A percentile compares a stretch with the other conserved stretches of the same genome.
phyloP scores from a whole-genome alignment of 2,888 invertebrate species.

The Meghimatium bilineatum region DNA sequence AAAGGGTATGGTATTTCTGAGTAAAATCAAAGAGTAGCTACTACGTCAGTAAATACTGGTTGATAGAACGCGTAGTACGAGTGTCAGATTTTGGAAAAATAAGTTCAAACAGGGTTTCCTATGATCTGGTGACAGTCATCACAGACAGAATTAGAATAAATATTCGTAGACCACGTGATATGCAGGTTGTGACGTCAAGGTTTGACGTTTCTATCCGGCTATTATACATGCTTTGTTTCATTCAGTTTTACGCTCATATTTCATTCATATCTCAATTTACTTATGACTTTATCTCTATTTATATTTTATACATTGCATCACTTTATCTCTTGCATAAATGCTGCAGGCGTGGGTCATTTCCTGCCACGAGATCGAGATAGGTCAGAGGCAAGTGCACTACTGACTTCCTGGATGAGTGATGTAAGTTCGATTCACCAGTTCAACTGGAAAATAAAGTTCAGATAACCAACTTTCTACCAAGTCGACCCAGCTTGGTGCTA shows the following conservation, averaged over 20 bases:
- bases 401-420: no score
- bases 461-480: no score
- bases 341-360: no score
- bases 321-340: background rate
- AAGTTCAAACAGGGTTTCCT: background rate
- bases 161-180: background rate
- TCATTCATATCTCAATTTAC: background rate
- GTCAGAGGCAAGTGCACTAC: no score
- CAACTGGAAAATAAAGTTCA: no score
- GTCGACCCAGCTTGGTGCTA: no score
- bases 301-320: background rate
- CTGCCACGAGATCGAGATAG: no score
- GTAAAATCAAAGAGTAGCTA: background rate
- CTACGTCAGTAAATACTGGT: background rate
- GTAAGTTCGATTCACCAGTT: no score
- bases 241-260: background rate
- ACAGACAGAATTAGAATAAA: background rate
- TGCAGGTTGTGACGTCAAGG: slow-evolving; percentile 4
- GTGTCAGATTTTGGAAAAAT: background rate
- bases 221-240: background rate
- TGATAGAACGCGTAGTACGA: background rate
- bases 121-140: background rate
- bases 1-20: background rate
- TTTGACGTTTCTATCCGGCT: background rate
- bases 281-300: background rate